A percentile compares a stretch with the other conserved stretches of the same genome.
Conservation (phyloP, 2,888 invertebrate genomes). For the Perdita meconis region DNA sequence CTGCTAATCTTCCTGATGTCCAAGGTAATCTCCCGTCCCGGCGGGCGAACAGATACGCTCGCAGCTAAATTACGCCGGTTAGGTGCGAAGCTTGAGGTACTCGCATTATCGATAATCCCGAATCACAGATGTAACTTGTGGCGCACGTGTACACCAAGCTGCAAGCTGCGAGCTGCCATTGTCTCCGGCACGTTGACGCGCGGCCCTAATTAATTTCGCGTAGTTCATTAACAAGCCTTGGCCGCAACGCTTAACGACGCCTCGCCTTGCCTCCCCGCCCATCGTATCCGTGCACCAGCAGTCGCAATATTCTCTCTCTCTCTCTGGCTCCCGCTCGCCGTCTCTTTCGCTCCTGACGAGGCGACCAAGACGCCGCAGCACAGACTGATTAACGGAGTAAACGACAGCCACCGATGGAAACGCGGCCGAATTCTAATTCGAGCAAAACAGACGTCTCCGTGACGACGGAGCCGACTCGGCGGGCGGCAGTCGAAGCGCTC, state of each 20-base stretch:
- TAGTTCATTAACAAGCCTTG: slow-evolving; percentile 73
- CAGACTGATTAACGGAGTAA: slow-evolving; percentile 61
- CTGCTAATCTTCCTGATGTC: slow-evolving; percentile 43
- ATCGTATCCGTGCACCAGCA: slow-evolving; percentile 38
- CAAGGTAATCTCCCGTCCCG: slow-evolving; percentile 39
- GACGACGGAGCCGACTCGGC: neutral
- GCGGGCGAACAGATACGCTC: slow-evolving; percentile 45
- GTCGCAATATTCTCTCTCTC: slow-evolving; percentile 38
- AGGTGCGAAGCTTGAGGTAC: slow-evolving; percentile 51
- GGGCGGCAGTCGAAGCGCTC: neutral
- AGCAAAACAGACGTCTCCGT: slow-evolving; percentile 19
- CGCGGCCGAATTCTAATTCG: slow-evolving; percentile 41
- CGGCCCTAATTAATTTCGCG: slow-evolving; percentile 74
- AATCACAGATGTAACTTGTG: slow-evolving; percentile 68
- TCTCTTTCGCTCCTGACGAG: neutral
- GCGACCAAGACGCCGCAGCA: slow-evolving; percentile 14
- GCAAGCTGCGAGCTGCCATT: slow-evolving; percentile 36
- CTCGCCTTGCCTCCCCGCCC: slow-evolving; percentile 7
- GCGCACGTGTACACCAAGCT: slow-evolving; percentile 31
- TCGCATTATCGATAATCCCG: slow-evolving; percentile 73
- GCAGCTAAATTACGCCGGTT: slow-evolving; percentile 58
- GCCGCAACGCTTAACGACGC: slow-evolving; percentile 67
- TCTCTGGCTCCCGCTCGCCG: neutral
- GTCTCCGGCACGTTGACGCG: slow-evolving; percentile 62
- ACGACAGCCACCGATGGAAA: slow-evolving; percentile 46